Evolutionary conservation across 2,888 invertebrate genomes (phyloP).

Genomic region (Colostygia pectinataria): DNA sequence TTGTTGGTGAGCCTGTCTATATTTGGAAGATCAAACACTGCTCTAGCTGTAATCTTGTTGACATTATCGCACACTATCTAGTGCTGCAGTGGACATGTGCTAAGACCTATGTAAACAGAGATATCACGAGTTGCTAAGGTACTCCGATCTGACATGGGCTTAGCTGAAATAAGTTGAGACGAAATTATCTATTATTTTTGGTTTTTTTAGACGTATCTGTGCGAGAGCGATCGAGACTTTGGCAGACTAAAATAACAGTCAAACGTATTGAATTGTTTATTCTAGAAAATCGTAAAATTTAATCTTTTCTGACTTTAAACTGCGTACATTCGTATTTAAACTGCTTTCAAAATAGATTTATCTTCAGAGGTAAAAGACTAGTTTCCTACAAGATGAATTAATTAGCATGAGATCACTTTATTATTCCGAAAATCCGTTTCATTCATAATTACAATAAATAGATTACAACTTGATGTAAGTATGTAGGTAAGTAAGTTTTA

Average conservation of each 20-base stretch:
- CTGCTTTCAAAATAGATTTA: no score
- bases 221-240: neutral
- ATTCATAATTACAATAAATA: no score
- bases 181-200: neutral
- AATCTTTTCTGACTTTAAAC: no score
- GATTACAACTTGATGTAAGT: no score
- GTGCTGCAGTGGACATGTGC: constrained; percentile 19
- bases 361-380: no score
- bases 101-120: constrained; percentile 26
- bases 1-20: constrained; percentile 27
- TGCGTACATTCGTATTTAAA: no score
- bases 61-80: constrained; percentile 25
- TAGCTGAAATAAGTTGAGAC: neutral
- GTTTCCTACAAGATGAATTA: no score
- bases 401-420: no score
- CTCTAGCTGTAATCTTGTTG: constrained; percentile 24
- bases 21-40: constrained; percentile 35
- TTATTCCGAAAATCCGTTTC: no score
- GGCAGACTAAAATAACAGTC: neutral
- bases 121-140: constrained; percentile 19
- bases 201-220: neutral
- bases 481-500: no score
- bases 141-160: neutral
- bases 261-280: no score
- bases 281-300: no score